Conservation (phyloP, 2,113 vertebrate species). For the Rhinopomastus cyanomelas region DNA sequence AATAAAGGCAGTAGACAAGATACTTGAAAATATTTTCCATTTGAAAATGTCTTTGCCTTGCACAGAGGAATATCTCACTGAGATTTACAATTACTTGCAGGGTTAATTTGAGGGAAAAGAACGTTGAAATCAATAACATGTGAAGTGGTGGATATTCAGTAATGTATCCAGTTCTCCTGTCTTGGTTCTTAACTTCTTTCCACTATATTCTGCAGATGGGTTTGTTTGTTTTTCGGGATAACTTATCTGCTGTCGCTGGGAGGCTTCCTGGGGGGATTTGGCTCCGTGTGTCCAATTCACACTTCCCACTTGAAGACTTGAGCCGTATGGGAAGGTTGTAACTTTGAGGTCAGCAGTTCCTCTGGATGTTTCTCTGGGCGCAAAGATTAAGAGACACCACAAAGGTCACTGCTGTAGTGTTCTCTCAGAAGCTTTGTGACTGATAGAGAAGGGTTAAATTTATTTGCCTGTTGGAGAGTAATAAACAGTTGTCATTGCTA, state of each 20-base stretch:
- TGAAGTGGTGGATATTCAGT: not conserved
- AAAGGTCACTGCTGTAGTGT: not conserved
- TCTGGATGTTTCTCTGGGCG: not conserved
- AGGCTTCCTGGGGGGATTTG: not conserved
- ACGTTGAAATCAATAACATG: not conserved
- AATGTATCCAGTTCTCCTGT: not conserved
- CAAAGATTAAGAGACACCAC: not conserved
- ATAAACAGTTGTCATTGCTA: conserved; percentile 50
- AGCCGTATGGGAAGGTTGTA: not conserved
- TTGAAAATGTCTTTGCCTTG: not conserved
- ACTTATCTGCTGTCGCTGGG: not conserved
- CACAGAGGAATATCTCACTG: not conserved
- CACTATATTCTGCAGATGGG: not conserved
- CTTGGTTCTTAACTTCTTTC: not conserved
- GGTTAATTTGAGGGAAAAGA: not conserved
- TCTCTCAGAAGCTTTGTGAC: not conserved
- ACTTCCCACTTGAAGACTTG: not conserved
- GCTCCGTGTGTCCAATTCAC: not conserved
- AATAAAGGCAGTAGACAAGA: not conserved
- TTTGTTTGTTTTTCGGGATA: not conserved
- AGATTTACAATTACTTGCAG: not conserved
- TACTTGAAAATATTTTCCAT: not conserved
- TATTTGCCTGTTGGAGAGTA: conserved; percentile 19
- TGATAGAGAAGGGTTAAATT: conserved; percentile 42
- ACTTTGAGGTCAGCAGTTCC: not conserved